Conservation (phyloP, 2,888 invertebrate species). For the Pseudococcus longispinus region DNA sequence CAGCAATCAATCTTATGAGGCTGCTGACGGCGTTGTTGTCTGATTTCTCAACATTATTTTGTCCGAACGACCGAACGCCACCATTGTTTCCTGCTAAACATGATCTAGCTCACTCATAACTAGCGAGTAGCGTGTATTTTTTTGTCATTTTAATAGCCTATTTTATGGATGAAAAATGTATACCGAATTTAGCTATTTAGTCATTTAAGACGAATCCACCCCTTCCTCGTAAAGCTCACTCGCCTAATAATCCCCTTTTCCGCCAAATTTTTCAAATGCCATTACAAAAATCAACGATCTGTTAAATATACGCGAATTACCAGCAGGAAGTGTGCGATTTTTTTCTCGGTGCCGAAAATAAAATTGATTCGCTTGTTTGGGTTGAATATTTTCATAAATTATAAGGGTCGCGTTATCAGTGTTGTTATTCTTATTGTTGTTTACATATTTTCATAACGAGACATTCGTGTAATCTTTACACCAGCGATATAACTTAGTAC, state of each 20-base stretch:
- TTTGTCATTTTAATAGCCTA: slow-evolving; percentile 29
- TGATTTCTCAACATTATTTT: slow-evolving; percentile 19
- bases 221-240: not conserved
- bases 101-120: slow-evolving; percentile 16
- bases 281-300: not conserved
- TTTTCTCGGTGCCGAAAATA: not conserved
- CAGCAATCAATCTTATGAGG: slow-evolving; percentile 39
- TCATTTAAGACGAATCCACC: not conserved
- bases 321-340: not conserved
- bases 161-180: slow-evolving; percentile 31
- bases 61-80: not conserved
- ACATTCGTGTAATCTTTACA: not conserved
- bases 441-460: not conserved
- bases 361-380: not conserved
- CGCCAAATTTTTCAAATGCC: not conserved
- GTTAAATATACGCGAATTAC: slow-evolving; percentile 14
- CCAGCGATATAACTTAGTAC: not conserved
- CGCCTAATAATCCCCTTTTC: not conserved
- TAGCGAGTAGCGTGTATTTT: not conserved
- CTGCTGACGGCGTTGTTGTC: slow-evolving; percentile 35
- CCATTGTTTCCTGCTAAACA: not conserved
- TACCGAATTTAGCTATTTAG: not conserved
- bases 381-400: slow-evolving; percentile 16
- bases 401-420: not conserved
- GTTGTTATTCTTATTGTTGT: not conserved